Percentiles rank a stretch among this genome's conserved stretches.
Evolutionary conservation across 2,113 vertebrate genomes (phyloP).

Genomic region (Australoheros scitulus): DNA sequence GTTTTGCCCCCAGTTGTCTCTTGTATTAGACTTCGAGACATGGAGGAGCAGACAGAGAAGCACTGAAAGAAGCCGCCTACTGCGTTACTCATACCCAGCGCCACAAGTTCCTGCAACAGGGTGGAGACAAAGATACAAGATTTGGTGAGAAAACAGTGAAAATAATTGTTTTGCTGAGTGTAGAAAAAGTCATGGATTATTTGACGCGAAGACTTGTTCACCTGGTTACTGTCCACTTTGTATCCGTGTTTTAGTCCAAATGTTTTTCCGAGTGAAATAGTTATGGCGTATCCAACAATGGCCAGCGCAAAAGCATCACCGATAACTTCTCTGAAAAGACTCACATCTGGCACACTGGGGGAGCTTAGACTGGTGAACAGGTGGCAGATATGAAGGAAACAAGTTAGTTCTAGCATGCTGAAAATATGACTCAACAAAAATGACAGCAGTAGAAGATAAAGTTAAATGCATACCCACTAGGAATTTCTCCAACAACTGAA

Average conservation of each 20-base stretch:
- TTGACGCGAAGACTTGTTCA: slow-evolving; percentile 53
- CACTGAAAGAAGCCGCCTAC: slow-evolving; percentile 93
- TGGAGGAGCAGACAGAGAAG: slow-evolving; percentile 91
- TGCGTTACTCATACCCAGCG: slow-evolving; percentile 89
- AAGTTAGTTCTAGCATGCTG: neutral
- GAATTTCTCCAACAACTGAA: slow-evolving; percentile 89
- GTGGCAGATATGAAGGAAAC: neutral
- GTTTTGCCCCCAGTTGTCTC: slow-evolving; percentile 95
- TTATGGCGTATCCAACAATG: slow-evolving; percentile 92
- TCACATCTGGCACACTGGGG: slow-evolving; percentile 78
- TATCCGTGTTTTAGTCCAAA: slow-evolving; percentile 96
- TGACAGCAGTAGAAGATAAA: neutral
- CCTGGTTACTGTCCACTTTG: slow-evolving; percentile 97
- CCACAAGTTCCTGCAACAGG: slow-evolving; percentile 88
- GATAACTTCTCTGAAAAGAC: slow-evolving; percentile 81
- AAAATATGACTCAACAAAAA: neutral
- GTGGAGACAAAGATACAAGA: neutral
- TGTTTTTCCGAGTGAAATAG: slow-evolving; percentile 95
- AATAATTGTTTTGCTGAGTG: neutral
- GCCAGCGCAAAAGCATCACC: slow-evolving; percentile 93
- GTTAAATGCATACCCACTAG: slow-evolving; percentile 84
- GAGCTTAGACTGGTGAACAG: slow-evolving; percentile 80
- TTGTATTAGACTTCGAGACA: slow-evolving; percentile 95
- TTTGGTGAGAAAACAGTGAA: neutral
- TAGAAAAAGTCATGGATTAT: neutral